Percentiles rank a stretch among this genome's conserved stretches.
Conservation (phyloP, 1,140 invertebrate genomes). For the Colletes gigas region DNA sequence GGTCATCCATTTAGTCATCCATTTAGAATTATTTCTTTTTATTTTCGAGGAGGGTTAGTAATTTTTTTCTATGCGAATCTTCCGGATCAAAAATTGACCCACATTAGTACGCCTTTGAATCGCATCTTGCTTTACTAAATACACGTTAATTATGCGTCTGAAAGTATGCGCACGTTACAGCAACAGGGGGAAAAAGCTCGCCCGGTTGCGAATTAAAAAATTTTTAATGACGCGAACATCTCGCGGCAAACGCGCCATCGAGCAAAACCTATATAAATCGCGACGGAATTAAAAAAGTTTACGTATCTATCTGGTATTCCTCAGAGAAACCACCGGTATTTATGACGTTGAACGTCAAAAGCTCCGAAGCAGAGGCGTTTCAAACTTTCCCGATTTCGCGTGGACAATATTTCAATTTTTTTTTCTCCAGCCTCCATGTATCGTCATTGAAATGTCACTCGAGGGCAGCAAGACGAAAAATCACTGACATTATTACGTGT, state of each 20-base stretch:
- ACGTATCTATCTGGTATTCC: background rate
- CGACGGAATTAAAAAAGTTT: conserved; percentile 31
- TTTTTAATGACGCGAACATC: conserved; percentile 34
- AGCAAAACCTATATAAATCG: conserved; percentile 13
- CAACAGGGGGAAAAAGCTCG: background rate
- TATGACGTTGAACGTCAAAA: background rate
- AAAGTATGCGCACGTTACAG: background rate
- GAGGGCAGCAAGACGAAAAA: background rate
- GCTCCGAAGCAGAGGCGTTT: no score
- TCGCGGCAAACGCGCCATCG: background rate
- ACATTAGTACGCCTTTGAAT: no score
- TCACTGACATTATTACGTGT: background rate
- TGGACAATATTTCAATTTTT: background rate
- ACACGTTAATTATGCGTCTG: no score
- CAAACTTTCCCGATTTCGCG: background rate
- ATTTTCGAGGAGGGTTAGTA: no score
- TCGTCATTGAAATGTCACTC: no score
- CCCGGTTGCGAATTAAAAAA: conserved; percentile 10
- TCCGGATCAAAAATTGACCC: no score
- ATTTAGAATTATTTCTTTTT: no score
- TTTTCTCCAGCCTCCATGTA: background rate
- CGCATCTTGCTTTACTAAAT: no score
- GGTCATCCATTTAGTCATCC: no score
- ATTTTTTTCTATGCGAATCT: no score
- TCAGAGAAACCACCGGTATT: background rate